Percentiles rank a stretch among this genome's conserved stretches.
Conservation (phyloP, 2,797 vertebrate species). For the Cyclura pinguis region DNA sequence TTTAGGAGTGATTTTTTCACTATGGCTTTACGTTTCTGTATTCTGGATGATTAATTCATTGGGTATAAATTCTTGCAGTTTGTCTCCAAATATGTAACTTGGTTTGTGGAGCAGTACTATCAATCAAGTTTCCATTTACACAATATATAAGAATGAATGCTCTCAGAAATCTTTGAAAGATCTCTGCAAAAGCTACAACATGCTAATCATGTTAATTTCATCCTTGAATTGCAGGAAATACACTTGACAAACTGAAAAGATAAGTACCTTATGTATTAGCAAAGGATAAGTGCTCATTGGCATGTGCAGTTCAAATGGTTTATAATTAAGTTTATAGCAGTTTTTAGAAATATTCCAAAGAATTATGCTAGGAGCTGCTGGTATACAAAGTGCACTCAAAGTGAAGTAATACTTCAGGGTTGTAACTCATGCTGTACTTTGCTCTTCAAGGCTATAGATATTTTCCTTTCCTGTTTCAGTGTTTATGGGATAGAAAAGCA, state of each 20-base stretch:
- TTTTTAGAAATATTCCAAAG: constrained; percentile 18
- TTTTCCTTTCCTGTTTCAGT: not conserved
- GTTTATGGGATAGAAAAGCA: constrained; percentile 2
- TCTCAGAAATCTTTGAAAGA: not conserved
- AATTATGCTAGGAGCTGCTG: not conserved
- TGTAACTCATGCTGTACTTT: not conserved
- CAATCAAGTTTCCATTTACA: not conserved
- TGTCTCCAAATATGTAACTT: rapidly evolving
- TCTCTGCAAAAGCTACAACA: not conserved
- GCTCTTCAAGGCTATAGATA: not conserved
- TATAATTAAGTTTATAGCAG: constrained; percentile 2
- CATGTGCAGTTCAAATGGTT: constrained; percentile 14
- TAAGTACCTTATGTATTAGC: not conserved
- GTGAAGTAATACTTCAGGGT: not conserved
- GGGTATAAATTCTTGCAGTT: not conserved
- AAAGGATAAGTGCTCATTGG: not conserved
- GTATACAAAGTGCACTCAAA: not conserved
- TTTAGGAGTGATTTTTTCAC: not conserved
- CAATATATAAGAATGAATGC: rapidly evolving
- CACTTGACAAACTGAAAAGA: not conserved
- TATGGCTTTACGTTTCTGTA: not conserved
- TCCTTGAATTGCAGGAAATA: not conserved
- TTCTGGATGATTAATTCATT: not conserved
- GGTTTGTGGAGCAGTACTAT: rapidly evolving
- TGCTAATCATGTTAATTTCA: not conserved